Evolutionary conservation across 2,113 vertebrate genomes (phyloP), one percentile per base, ranked within the genome.

Genomic region (Dasyornis broadbenti): DNA sequence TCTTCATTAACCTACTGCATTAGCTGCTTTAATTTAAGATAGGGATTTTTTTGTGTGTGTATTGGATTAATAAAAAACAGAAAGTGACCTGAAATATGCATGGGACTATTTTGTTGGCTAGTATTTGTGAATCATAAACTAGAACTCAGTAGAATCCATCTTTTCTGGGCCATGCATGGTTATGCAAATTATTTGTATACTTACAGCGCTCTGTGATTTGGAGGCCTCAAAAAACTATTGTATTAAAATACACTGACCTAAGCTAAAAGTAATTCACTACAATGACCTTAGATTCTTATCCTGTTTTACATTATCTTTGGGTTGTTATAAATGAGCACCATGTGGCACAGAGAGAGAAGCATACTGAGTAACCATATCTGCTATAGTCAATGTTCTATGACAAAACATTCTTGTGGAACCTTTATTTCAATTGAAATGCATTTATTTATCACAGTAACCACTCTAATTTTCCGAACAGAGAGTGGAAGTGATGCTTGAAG

Each of bases 381-480:
- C 70, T 69, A 66, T 57, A 78, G 35, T 47, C 60, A 81, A 13
- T 69, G 15, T 80, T 77, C 37, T 86, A 59, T 78, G 39, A 54
- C 66, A 86, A 90, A 82, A 28, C 14, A 66, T 89, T 87, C 47
- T 37, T 66, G 14, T 50, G n/a, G 47, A 95, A 68, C 17, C 12
- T 82, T 82, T 86, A 68, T 87, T 93, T 94, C 39, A 66, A 61
- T 39, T 85, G 42, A 65, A 61, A 61, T 78, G 2, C 69, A 82
- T 91, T 84, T 86, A 91, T 90, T 96, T 92, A 90, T 24, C 76
- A 64, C 14, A 68, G 11, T 85, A 95, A 80, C n/a, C 2, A 5
- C 44, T 64, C 64, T 53, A 77, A 83, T 95, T 86, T 95, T 93
- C 79, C 82, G 60, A 90, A 73, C 66, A 75, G 5, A 81, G 50